These are phyloP conservation scores for Oriolus oriolus DNA, from an alignment of 2,113 vertebrate genomes.

Conservation along the genomic window DNA sequence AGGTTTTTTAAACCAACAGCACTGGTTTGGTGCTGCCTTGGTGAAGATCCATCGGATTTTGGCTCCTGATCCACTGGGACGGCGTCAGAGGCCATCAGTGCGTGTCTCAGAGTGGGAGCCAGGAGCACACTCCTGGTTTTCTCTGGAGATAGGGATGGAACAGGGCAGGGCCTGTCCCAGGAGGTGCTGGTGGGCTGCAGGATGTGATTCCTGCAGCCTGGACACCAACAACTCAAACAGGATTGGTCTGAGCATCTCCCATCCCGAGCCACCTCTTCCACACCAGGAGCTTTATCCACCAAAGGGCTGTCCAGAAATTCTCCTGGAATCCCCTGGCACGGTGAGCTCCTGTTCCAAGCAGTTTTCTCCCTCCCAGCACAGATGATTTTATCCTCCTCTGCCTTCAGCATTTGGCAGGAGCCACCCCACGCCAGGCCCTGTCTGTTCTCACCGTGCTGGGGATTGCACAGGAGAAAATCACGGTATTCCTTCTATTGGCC, in stretches of 20 bases:
- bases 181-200: neutral
- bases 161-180: neutral
- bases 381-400: neutral
- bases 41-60: neutral
- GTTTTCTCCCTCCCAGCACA: neutral
- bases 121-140: neutral
- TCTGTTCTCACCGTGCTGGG: neutral
- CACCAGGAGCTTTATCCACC: neutral
- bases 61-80: neutral
- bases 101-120: neutral
- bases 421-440: rapidly evolving
- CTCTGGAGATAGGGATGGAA: neutral
- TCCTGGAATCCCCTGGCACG: neutral
- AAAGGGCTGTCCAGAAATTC: neutral
- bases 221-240: too few relatives aligned
- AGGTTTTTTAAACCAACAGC: neutral
- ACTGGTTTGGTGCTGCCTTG: neutral
- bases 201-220: neutral
- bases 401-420: neutral
- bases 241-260: neutral
- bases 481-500: neutral
- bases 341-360: neutral
- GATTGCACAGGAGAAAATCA: neutral
- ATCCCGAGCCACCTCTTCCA: neutral
- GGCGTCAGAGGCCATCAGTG: neutral